A percentile compares a stretch with the other conserved stretches of the same genome.
These are phyloP conservation scores for Macaria liturata DNA, from an alignment of 2,888 invertebrate genomes.

Conservation along the genomic window DNA sequence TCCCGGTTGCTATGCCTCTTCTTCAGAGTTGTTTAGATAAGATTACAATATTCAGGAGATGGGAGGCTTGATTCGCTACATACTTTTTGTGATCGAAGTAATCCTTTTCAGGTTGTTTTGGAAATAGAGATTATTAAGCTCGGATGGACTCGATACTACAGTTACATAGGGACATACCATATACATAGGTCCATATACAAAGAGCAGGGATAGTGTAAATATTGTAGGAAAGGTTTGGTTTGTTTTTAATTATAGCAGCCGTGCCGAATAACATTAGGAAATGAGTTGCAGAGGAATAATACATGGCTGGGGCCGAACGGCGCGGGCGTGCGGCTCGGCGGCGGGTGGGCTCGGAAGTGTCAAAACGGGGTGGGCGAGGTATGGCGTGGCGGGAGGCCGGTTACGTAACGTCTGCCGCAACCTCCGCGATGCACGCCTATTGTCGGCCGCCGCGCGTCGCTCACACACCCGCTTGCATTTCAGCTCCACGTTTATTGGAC, in stretches of 20 bases:
- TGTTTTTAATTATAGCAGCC: conserved; percentile 22
- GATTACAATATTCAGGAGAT: conserved; percentile 14
- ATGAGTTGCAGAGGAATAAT: conserved; percentile 32
- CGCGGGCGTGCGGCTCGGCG: conserved; percentile 1
- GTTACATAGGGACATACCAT: too few species aligned
- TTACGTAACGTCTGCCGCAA: conserved; percentile 67
- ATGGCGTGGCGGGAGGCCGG: conserved; percentile 40
- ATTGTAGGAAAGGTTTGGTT: conserved; percentile 1
- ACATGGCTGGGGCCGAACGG: conserved; percentile 23
- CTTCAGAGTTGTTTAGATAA: conserved; percentile 13
- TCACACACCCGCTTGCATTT: conserved; percentile 58
- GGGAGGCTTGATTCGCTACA: conserved; percentile 1
- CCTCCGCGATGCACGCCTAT: conserved; percentile 47
- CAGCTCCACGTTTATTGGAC: conserved; percentile 51
- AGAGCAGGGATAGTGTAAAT: too few species aligned
- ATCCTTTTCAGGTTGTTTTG: too few species aligned
- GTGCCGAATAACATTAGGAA: conserved; percentile 16
- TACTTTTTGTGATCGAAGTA: neutral
- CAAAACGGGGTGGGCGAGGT: conserved; percentile 42
- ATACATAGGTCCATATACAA: too few species aligned
- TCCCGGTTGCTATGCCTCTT: conserved; percentile 13
- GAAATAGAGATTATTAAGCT: too few species aligned
- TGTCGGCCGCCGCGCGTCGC: conserved; percentile 39
- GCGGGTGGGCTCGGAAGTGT: conserved; percentile 56
- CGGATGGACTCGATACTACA: too few species aligned